Base-by-base conservation (phyloP, 2,888 invertebrate species). In the Eristalinus aeneus region DNA sequence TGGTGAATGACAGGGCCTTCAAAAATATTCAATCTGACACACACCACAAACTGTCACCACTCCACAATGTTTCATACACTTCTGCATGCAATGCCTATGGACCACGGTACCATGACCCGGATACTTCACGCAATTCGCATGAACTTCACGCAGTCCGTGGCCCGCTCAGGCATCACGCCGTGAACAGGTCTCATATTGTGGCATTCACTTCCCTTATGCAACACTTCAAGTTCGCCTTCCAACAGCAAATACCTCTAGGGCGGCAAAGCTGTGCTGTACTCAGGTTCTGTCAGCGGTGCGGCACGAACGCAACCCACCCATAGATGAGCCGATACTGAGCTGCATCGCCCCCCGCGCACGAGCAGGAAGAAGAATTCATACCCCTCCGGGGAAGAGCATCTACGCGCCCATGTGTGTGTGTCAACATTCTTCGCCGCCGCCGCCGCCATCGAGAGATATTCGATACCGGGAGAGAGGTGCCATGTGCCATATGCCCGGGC, bases 341-440 rank as follows among this genome's bases (percentile, higher is more conserved):
- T 39, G 71, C 58, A 23, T 72, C 56, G 63, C 64, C 69, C 56
- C 69, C 64, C 69, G 10, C 39, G 61, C 60, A 71, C 58, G 68
- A 65, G 36, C 27, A 36, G 56, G 69, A 74, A 75, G 60, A 77
- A 72, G 32, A 63, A 61, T 36, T 58, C 36, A 36, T 12, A 58
- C 23, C 39, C 53, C 23, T 31, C 39, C 63, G 61, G 61, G 8
- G 27, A 27, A 27, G 27, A 27, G 27, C 27, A 27, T 27, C 34
- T 31, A n/a, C 34, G 22, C 36, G 32, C 58, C 60, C 54, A 36
- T 63, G 61, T 39, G 53, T 54, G 71, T 73, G 67, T 67, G 67
- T 75, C 75, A 79, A 79, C 79, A 84, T 84, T 84, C 75, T 56
- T 75, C 76, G 72, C 36, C 53, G 75, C 72, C 76, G 72, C 36